Conservation (phyloP, 2,113 vertebrate species). For the Falco punctatus region DNA sequence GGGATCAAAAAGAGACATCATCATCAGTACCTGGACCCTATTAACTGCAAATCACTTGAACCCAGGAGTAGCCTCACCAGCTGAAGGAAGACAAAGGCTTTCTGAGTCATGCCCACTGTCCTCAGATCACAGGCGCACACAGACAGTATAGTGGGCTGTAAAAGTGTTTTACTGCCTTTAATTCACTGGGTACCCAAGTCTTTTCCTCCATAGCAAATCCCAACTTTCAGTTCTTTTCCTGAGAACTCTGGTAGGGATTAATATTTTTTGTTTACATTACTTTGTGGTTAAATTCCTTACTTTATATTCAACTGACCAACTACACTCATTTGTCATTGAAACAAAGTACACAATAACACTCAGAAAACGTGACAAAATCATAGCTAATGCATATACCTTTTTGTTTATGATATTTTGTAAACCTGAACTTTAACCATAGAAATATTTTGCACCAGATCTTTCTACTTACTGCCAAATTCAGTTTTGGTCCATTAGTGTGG, state of each 20-base stretch:
- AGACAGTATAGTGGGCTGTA: not conserved
- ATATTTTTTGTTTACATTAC: not conserved
- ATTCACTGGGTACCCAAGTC: not conserved
- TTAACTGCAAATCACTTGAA: not conserved
- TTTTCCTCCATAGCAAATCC: not conserved
- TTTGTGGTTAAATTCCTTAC: not conserved
- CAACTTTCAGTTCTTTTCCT: not conserved
- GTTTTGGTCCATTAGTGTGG: not conserved
- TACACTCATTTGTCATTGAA: not conserved
- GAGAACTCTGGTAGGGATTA: fast-evolving
- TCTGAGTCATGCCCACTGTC: not conserved
- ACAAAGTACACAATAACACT: not conserved
- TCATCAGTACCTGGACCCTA: not conserved
- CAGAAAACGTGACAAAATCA: not conserved
- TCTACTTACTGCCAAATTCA: not conserved
- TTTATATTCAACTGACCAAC: not conserved
- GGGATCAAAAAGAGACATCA: not conserved
- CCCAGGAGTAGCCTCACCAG: not conserved
- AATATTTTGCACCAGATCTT: not conserved
- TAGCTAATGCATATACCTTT: not conserved
- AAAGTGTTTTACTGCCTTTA: not conserved
- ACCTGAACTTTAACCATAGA: not conserved
- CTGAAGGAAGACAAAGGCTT: not conserved
- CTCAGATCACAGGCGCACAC: not conserved
- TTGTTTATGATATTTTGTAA: not conserved